Evolutionary conservation across 1,140 invertebrate species (phyloP).

Genomic region (Lepidurus couesii): DNA sequence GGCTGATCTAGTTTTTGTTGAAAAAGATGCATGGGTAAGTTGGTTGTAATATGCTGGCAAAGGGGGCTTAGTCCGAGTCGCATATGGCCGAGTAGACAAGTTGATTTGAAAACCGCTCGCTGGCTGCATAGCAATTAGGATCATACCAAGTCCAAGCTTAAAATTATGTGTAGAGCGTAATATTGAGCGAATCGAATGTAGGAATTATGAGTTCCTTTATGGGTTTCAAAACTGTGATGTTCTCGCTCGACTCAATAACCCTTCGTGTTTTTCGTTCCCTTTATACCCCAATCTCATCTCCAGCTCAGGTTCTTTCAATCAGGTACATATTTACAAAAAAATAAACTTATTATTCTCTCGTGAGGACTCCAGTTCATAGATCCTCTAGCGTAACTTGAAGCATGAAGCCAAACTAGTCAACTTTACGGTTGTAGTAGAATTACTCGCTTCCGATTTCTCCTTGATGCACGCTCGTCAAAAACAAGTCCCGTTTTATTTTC

Average conservation of each 20-base stretch:
- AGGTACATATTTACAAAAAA: too few relatives aligned
- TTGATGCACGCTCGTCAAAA: too few relatives aligned
- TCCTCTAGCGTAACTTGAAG: too few relatives aligned
- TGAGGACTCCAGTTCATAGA: too few relatives aligned
- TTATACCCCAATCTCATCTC: too few relatives aligned
- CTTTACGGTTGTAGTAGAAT: too few relatives aligned
- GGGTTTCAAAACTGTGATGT: neutral
- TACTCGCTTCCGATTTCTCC: too few relatives aligned
- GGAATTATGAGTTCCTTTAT: neutral
- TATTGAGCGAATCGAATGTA: neutral
- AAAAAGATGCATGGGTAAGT: neutral
- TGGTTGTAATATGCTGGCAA: neutral
- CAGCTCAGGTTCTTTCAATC: too few relatives aligned
- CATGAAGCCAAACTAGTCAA: too few relatives aligned
- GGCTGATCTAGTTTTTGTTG: neutral
- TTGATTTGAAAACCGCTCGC: neutral
- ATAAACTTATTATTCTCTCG: too few relatives aligned
- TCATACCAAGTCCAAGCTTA: neutral
- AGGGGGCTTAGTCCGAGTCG: neutral
- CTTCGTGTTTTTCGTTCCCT: neutral
- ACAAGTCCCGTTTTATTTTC: neutral
- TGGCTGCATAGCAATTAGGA: constrained; percentile 14
- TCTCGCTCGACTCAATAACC: neutral
- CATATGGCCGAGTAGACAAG: constrained; percentile 8
- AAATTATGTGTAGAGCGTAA: neutral